These are phyloP conservation scores for Drosophila austrosaltans DNA, from an alignment of 2,888 invertebrate genomes.

Conservation along the genomic window DNA sequence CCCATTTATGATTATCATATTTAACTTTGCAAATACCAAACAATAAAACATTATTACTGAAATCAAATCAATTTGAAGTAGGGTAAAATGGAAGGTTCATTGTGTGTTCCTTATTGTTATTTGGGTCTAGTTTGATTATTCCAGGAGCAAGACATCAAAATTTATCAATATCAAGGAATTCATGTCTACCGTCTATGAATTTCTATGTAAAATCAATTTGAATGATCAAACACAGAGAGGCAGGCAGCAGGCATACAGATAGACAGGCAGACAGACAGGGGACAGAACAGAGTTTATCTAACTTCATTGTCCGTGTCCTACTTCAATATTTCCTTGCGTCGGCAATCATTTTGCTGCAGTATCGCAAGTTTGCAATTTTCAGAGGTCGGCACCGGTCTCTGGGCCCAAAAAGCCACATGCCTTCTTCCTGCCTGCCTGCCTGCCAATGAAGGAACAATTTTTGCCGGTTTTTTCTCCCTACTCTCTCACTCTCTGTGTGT, in stretches of 20 bases:
- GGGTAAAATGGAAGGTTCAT: not conserved
- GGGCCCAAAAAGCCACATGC: constrained; percentile 33
- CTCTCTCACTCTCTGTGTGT: constrained; percentile 15
- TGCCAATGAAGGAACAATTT: constrained; percentile 53
- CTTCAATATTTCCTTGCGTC: constrained; percentile 46
- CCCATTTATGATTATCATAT: too few species aligned
- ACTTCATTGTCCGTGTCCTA: constrained; percentile 37
- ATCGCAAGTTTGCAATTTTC: constrained; percentile 18
- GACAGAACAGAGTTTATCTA: constrained; percentile 8
- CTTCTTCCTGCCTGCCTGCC: constrained; percentile 26
- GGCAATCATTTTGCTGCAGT: constrained; percentile 20
- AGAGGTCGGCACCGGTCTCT: constrained; percentile 23
- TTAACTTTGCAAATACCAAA: too few species aligned
- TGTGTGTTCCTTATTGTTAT: not conserved
- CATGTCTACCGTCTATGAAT: not conserved
- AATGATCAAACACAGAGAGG: constrained; percentile 5
- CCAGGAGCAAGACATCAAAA: not conserved
- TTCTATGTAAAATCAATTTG: constrained; percentile 13
- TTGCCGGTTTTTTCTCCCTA: constrained; percentile 43
- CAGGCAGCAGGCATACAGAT: not conserved
- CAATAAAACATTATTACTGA: too few species aligned
- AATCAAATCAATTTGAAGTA: too few species aligned
- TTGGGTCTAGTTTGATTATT: not conserved
- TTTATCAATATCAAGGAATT: not conserved
- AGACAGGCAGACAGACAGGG: not conserved